Conservation (phyloP, 2,797 vertebrate species). For the Acomys russatus region DNA sequence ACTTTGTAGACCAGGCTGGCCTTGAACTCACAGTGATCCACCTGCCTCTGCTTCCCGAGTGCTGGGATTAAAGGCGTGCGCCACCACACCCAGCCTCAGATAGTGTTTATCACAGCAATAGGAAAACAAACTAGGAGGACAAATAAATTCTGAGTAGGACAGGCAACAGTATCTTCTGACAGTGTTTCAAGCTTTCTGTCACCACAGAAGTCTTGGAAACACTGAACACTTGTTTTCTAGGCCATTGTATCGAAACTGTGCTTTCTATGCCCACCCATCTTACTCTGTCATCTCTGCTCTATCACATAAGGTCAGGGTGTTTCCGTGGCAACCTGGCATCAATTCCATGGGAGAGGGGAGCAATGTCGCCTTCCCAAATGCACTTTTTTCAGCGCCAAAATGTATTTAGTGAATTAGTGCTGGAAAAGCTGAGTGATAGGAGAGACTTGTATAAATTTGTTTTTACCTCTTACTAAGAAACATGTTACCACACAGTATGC, state of each 20-base stretch:
- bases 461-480: neutral
- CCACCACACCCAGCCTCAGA: too few species aligned
- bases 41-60: too few species aligned
- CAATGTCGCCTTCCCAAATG: neutral
- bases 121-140: neutral
- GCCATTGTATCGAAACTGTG: neutral
- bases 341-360: neutral
- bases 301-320: neutral
- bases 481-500: neutral
- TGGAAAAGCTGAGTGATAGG: neutral
- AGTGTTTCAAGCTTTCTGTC: neutral
- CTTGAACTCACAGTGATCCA: too few species aligned
- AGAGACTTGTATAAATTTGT: neutral
- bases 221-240: neutral
- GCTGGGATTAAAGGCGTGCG: too few species aligned
- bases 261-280: neutral
- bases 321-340: neutral
- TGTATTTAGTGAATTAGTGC: neutral
- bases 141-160: neutral
- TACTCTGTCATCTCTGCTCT: neutral
- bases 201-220: neutral
- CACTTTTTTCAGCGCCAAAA: neutral
- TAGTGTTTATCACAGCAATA: too few species aligned
- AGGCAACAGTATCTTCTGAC: neutral
- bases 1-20: too few species aligned